Base-by-base conservation (phyloP, 2,797 vertebrate species). In the Pseudopleuronectes americanus region DNA sequence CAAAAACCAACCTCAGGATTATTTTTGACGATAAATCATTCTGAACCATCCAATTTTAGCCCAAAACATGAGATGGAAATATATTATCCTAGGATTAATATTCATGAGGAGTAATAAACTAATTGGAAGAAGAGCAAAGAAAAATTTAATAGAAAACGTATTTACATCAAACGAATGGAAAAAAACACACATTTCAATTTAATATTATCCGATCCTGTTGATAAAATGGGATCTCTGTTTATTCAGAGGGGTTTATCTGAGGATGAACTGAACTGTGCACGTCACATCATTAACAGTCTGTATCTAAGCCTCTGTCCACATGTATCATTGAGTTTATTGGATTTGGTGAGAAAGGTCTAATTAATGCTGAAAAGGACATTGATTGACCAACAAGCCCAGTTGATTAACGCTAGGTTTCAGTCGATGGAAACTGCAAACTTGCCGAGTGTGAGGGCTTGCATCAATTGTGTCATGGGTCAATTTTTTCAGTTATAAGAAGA, bases 351-450 rank as follows among this genome's bases (percentile, higher is more conserved):
- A 70, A 90, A 83, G 75, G 74, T 78, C 83, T 91, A 89, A 93
- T 93, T 93, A 90, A 80, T 61, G 67, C 58, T 81, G 74, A 79
- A 84, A 84, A 84, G 67, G 71, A 80, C 82, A 91, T 92, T 87
- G 90, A 92, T 86, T 87, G 80, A 81, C 66, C 75, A 88, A 81
- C 80, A 83, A 68, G 73, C 67, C 53, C 77, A 45, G 63, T 63
- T 90, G 89, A 89, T 90, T 86, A 83, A 85, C 75, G 23, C 47
- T 67, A 71, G 62, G 45, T 62, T 77, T 61, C 24, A 12, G 54
- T 88, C 84, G 53, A 79, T 88, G 61, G 23, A 78, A 74, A 70
- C 60, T 31, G 41, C 48, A 57, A 56, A 79, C 71, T 77, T 65
- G 79, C 19, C 59, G 69, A 57, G 64, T 43, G 55, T 41, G 41